Conservation (phyloP, 1,140 invertebrate species). For the Luehdorfia chinensis region DNA sequence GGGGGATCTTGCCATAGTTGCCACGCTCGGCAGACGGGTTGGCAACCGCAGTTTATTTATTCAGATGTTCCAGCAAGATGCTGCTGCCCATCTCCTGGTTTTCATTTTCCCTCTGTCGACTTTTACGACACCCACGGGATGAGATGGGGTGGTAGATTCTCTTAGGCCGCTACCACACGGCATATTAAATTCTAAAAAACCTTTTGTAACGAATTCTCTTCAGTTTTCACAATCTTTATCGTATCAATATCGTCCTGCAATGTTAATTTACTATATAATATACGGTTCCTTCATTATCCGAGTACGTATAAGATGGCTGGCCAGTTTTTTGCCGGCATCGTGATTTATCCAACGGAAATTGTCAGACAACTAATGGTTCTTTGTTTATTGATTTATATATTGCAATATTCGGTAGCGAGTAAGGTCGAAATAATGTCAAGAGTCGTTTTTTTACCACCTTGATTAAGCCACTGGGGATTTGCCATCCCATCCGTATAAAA, state of each 20-base stretch:
- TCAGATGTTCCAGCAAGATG: no score
- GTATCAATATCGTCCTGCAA: constrained; percentile 30
- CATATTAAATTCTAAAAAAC: no score
- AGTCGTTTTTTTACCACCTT: constrained; percentile 43
- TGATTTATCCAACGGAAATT: constrained; percentile 76
- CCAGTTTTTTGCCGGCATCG: constrained; percentile 49
- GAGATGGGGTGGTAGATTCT: no score
- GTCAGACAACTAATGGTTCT: constrained; percentile 72
- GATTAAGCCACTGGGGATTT: constrained; percentile 54
- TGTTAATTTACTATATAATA: constrained; percentile 5
- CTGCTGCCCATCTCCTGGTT: no score
- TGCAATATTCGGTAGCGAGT: constrained; percentile 70
- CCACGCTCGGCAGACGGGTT: no score
- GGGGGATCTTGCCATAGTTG: no score
- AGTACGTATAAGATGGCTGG: constrained; percentile 26
- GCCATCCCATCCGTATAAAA: constrained; percentile 39
- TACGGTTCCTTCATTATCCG: constrained; percentile 48
- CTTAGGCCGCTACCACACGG: no score
- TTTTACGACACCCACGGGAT: no score
- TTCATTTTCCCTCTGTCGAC: no score
- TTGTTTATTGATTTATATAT: constrained; percentile 74
- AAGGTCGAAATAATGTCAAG: constrained; percentile 50
- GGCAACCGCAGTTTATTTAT: no score
- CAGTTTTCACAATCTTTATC: constrained; percentile 23
- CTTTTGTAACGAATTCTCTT: no score